Evolutionary conservation across 2,113 vertebrate species (phyloP), one percentile per base, ranked within the genome.

Genomic region (Tupaia chinensis): DNA sequence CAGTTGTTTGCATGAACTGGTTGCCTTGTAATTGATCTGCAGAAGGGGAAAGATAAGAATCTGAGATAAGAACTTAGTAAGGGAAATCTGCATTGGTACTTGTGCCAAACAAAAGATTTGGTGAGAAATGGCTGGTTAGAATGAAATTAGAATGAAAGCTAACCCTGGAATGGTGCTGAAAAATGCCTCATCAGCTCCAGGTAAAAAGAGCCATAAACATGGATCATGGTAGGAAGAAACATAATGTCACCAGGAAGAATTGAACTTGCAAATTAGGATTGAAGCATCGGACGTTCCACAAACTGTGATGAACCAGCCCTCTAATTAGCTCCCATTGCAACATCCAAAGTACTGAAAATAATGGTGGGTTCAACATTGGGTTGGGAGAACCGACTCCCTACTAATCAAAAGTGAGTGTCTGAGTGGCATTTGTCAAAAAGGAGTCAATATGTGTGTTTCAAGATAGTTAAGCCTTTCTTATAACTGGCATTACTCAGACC

Each of bases 121-220:
- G 5, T 72, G 27, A 72, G 65, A 82, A 9, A 10, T 7, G 19
- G 1, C 73, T 60, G 29, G 12, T 23, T 53, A 44, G 15, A 70
- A 6, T 23, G 4, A 53, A 86, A 9, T 70, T 83, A 13, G 12
- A 54, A 0, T 12, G 15, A 82, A 14, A 14, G 9, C 17, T 25
- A 12, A 16, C 0, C 0, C 3, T 2, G 9, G 44, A 23, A 16
- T 6, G 16, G 22, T 16, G 0, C 65, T 66, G 20, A 17, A 25
- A 83, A 54, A 17, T 2, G 1, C 8, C 27, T 29, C 22, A 76
- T 13, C 3, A 58, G 0, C 34, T 72, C 9, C 54, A 58, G 72
- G 9, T 11, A 9, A 74, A 69, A 56, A 66, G 6, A 34, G 4
- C 17, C 11, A 0, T 14, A 7, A 34, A 3, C 20, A 32, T 29